Base-by-base conservation (phyloP, 2,113 vertebrate species). In the Prinia subflava region DNA sequence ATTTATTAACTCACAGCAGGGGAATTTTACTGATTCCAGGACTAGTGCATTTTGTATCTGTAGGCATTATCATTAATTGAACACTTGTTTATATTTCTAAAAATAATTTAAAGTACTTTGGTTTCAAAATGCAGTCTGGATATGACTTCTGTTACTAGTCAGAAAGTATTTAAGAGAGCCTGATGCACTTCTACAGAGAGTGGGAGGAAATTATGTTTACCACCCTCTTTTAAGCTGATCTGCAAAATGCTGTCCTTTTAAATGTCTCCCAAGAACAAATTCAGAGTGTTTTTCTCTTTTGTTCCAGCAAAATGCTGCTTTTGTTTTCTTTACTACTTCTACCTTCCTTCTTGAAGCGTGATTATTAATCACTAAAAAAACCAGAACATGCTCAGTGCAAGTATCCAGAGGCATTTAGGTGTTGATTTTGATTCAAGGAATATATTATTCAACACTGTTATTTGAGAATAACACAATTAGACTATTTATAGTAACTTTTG, bases 181-280 rank as follows among this genome's bases (percentile, higher is more conserved):
- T 94, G 60, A 87, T 93, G 79, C 63, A 78, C 44, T 93, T 94
- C 65, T 78, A 74, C 22, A 83, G 83, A 65, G 75, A 92, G 94
- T 87, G 87, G 95, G 90, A 90, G 90, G 90, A 92, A 92, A 96
- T 86, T 1, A 86, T 77, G 73, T 96, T 95, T 94, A 92, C 57
- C 88, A 90, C 69, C 17, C 44, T 87, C 60, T 90, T 86, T 78
- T 82, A 82, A 75, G 46, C 8, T 82, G 35, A 93, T 83, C 63
- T 88, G 60, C 44, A 94, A 90, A 91, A 88, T 89, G 44, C 31
- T 82, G 60, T 64, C 76, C 92, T 94, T 96, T 92, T 46, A 92
- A 89, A 81, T 16, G 13, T 90, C 68, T 90, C 62, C 22, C 53
- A 82, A 57, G 25, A 92, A 41, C 25, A 82, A 3, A 78, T 69